phyloP scores from a whole-genome alignment of 2,888 invertebrate species.

The Idaea dimidiata region DNA sequence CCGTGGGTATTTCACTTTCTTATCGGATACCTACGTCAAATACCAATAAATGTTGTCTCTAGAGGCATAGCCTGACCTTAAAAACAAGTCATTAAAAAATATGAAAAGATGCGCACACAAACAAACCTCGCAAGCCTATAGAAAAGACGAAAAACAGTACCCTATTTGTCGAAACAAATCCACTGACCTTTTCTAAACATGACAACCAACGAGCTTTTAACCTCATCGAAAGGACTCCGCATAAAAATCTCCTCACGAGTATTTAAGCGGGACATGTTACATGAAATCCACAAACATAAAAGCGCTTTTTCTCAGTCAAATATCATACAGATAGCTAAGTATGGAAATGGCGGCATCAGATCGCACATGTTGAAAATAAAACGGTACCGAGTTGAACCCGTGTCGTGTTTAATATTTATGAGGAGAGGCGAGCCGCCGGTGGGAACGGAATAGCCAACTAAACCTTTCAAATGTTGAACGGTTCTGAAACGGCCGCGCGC shows the following conservation, averaged over 20 bases:
- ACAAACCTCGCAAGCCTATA: background rate
- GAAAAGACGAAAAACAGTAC: background rate
- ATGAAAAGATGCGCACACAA: background rate
- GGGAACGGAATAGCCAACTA: constrained; percentile 46
- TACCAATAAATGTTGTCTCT: too few relatives aligned
- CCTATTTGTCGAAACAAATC: background rate
- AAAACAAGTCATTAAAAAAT: background rate
- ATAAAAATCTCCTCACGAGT: background rate
- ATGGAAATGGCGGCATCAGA: constrained; percentile 38
- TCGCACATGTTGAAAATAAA: constrained; percentile 50
- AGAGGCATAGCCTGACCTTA: too few relatives aligned
- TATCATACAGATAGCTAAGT: constrained; percentile 34
- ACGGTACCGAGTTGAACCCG: constrained; percentile 41
- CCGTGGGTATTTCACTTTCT: too few relatives aligned
- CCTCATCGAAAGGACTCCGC: background rate
- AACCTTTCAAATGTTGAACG: constrained; percentile 50
- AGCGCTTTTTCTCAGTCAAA: constrained; percentile 26
- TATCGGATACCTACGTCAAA: too few relatives aligned
- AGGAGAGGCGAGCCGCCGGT: constrained; percentile 33
- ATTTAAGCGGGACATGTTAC: constrained; percentile 4
- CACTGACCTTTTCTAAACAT: background rate
- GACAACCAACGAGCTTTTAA: background rate
- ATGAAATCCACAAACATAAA: constrained; percentile 16
- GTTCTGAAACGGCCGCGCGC: constrained; percentile 41
- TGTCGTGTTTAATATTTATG: constrained; percentile 59